These are phyloP conservation scores for Xanthia icteritia DNA, from an alignment of 2,888 invertebrate species.

Conservation along the genomic window DNA sequence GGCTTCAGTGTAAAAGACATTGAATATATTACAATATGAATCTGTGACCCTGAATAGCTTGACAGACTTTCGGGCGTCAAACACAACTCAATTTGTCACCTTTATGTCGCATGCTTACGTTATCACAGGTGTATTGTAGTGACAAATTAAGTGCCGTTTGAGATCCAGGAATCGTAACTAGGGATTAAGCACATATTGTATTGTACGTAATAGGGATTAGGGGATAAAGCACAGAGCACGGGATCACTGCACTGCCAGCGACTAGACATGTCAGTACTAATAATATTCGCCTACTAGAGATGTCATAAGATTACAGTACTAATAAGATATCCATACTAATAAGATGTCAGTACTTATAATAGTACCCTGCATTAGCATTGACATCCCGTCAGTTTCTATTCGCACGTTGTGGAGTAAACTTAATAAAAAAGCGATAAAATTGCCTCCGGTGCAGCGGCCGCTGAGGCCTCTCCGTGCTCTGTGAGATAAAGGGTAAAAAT, in stretches of 20 bases:
- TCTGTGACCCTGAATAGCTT: not conserved
- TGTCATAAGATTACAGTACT: too few species aligned
- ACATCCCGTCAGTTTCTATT: not conserved
- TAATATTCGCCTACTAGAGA: not conserved
- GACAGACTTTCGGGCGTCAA: not conserved
- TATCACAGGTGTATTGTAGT: too few species aligned
- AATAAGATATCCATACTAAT: too few species aligned
- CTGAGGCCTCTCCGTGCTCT: not conserved
- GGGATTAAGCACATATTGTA: too few species aligned
- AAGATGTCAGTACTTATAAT: not conserved
- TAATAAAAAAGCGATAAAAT: not conserved
- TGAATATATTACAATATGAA: not conserved
- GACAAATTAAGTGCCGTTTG: not conserved
- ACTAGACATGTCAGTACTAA: not conserved
- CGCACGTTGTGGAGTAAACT: not conserved
- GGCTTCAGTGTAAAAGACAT: not conserved
- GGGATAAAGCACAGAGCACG: not conserved
- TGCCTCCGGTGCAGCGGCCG: not conserved
- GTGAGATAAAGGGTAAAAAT: slow-evolving; percentile 5
- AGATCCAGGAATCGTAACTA: not conserved
- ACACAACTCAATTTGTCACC: too few species aligned
- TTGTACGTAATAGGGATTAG: too few species aligned
- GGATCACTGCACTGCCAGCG: not conserved
- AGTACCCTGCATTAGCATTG: not conserved
- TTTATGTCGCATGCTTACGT: too few species aligned